Base-by-base conservation (phyloP, 1,140 invertebrate species). In the Saccostrea cuccullata region DNA sequence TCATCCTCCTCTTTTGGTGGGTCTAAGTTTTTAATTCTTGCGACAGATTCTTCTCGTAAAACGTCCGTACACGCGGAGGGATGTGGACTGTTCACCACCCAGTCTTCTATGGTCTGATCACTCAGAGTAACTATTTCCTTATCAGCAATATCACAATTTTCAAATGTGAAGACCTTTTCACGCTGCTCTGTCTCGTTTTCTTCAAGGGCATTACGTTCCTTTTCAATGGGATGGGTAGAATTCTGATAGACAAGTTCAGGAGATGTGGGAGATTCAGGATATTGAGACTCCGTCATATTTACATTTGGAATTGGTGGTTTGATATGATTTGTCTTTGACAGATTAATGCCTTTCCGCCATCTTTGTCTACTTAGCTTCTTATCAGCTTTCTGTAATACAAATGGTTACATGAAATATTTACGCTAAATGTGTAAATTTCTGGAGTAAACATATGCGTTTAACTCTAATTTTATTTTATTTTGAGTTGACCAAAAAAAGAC, bases 21-120 rank as follows among this genome's bases (percentile, higher is more conserved):
- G 9, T 55, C 40, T 9, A 55, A n/a, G 17, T 84, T 84, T 20
- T 84, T 17, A n/a, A 77, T 77, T 77, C 70, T 77, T 77, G 70
- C 82, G 55, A 84, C 20, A 47, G 40, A 55, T 55, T 84, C 82
- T 55, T 84, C 82, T 9, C 55, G 47, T 55, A 84, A 56, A 26
- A 84, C 82, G 82, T 84, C 82, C n/a, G 82, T 55, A 84, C 82
- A 84, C 9, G 55, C 55, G 11, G 40, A 55, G n/a, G 82, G 82
- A 55, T 23, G 82, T 8, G 82, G 82, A 26, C 82, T 84, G n/a
- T 55, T 84, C n/a, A 84, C 82, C 20, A 84, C 55, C 82, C 82
- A 84, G 11, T 84, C 55, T 26, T 84, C 82, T 13, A 84, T 56
- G 47, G 17, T 55, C 40, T 84, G 82, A n/a, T 84, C 82, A n/a